A percentile compares a stretch with the other conserved stretches of the same genome.
Evolutionary conservation across 2,113 vertebrate genomes (phyloP).

Genomic region (Osmerus eperlanus): DNA sequence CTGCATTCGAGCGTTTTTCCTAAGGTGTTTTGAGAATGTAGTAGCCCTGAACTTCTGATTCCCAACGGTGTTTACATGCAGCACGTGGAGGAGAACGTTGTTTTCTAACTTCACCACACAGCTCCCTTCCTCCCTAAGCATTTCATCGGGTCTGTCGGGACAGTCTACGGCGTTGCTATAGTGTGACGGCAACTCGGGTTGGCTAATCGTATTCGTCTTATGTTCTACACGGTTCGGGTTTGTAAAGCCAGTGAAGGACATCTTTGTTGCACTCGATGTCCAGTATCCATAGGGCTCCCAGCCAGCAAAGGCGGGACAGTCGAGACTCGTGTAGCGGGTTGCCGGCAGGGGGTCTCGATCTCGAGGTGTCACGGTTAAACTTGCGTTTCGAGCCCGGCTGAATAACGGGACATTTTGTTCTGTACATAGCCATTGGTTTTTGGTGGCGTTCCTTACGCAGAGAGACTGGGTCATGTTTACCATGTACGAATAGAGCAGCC

Average conservation of each 20-base stretch:
- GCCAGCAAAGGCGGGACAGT: not conserved
- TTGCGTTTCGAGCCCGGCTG: not conserved
- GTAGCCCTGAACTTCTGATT: no score
- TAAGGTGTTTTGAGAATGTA: no score
- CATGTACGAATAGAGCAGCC: no score
- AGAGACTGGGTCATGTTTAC: no score
- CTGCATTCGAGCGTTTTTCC: not conserved
- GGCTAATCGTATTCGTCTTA: not conserved
- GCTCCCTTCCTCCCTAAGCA: not conserved
- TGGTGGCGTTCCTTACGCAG: no score
- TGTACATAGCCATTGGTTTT: not conserved
- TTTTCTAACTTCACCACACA: not conserved
- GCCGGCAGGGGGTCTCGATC: not conserved
- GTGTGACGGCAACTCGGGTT: not conserved
- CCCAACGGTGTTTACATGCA: no score
- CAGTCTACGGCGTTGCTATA: not conserved
- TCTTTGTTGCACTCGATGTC: not conserved
- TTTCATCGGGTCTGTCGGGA: not conserved
- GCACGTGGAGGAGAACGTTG: no score
- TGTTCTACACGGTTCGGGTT: not conserved
- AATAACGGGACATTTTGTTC: not conserved
- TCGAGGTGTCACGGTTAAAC: not conserved
- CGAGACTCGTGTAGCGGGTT: not conserved
- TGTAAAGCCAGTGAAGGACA: no score
- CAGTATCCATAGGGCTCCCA: not conserved